phyloP scores from a whole-genome alignment of 2,888 invertebrate species.

The Pachydiplax longipennis region DNA sequence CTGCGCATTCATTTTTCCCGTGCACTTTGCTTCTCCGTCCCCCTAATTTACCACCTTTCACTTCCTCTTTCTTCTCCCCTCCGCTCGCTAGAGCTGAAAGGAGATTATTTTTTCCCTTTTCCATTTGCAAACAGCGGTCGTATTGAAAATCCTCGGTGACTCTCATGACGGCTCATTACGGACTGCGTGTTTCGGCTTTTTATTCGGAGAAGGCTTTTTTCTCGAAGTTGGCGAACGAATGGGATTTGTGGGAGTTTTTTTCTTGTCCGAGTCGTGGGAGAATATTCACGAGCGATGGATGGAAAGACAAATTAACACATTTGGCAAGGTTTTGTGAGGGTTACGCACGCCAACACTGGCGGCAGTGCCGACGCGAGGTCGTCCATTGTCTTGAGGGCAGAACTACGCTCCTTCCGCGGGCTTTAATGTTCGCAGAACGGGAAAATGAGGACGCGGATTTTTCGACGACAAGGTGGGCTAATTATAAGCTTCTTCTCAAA shows the following conservation, averaged over 20 bases:
- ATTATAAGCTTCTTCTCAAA: too few species aligned
- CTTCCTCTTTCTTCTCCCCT: neutral
- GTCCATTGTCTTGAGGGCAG: neutral
- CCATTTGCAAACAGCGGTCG: neutral
- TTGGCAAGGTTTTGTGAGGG: neutral
- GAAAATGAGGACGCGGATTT: neutral
- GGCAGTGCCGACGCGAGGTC: neutral
- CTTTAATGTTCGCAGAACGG: neutral
- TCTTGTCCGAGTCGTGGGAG: neutral
- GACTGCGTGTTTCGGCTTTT: neutral
- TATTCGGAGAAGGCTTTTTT: neutral
- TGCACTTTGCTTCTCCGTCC: neutral
- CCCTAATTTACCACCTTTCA: neutral
- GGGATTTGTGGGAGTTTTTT: neutral
- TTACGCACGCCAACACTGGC: neutral
- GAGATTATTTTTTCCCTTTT: neutral
- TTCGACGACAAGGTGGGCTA: too few species aligned
- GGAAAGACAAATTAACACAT: neutral
- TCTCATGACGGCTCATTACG: neutral
- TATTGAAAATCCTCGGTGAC: neutral
- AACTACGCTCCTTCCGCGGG: neutral
- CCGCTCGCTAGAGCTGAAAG: neutral
- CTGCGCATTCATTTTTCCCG: neutral
- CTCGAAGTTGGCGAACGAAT: neutral
- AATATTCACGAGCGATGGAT: neutral